These are phyloP conservation scores for Silurus aristotelis DNA, from an alignment of 2,797 vertebrate genomes.

Conservation along the genomic window DNA sequence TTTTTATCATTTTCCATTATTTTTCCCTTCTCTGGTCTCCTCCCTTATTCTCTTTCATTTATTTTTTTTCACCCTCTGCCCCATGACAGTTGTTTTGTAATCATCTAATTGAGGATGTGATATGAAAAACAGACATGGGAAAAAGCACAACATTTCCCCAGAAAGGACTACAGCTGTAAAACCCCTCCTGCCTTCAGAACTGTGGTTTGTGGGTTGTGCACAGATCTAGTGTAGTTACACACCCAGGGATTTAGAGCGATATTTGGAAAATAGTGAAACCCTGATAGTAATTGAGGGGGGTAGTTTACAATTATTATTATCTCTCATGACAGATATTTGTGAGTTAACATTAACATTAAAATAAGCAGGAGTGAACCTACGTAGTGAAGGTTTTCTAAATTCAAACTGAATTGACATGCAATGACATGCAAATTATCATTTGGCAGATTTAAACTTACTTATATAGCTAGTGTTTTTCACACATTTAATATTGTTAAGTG, in stretches of 20 bases:
- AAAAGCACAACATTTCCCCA: slow-evolving; percentile 28
- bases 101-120: slow-evolving; percentile 44
- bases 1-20: slow-evolving; percentile 9
- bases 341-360: not conserved
- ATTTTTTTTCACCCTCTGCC: slow-evolving; percentile 27
- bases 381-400: not conserved
- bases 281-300: not conserved
- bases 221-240: slow-evolving; percentile 28
- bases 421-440: not conserved
- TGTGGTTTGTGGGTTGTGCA: slow-evolving; percentile 40
- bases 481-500: not conserved
- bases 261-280: slow-evolving; percentile 11
- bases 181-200: slow-evolving; percentile 8
- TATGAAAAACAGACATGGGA: slow-evolving; percentile 40
- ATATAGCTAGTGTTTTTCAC: not conserved
- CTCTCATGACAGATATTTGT: not conserved
- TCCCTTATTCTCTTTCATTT: not conserved
- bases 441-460: not conserved
- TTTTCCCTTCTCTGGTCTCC: slow-evolving; percentile 11
- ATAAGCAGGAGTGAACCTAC: not conserved
- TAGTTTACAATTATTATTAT: not conserved
- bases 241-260: not conserved
- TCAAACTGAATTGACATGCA: not conserved
- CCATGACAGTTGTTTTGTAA: slow-evolving; percentile 35
- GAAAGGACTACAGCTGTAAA: slow-evolving; percentile 12